phyloP scores from a whole-genome alignment of 2,113 vertebrate genomes.

The Chascanopsetta lugubris region DNA sequence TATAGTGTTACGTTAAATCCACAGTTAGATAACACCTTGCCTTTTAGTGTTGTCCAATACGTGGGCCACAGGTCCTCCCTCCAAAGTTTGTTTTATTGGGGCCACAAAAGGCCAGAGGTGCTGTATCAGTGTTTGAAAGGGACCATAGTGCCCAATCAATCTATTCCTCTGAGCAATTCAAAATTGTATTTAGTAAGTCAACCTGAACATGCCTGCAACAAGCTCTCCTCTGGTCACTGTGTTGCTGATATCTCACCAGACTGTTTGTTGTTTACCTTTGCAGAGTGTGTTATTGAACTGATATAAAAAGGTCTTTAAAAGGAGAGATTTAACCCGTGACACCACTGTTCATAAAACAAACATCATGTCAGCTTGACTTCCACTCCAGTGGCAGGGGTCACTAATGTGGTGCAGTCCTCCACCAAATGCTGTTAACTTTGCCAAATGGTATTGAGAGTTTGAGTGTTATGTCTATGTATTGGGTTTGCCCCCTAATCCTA shows the following conservation, averaged over 20 bases:
- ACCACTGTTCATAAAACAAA: neutral
- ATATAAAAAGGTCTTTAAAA: neutral
- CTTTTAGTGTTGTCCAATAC: too few relatives aligned
- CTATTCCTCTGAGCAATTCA: too few relatives aligned
- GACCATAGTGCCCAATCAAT: too few relatives aligned
- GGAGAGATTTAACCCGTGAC: neutral
- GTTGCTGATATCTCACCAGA: neutral
- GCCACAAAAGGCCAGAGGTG: too few relatives aligned
- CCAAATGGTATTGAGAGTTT: slow-evolving; percentile 41
- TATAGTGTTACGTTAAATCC: too few relatives aligned
- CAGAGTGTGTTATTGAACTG: neutral
- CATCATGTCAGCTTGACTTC: neutral
- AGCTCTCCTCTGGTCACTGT: neutral
- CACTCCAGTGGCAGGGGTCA: neutral
- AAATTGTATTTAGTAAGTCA: too few relatives aligned
- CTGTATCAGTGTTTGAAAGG: too few relatives aligned
- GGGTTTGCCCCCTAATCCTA: slow-evolving; percentile 57
- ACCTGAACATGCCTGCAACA: neutral
- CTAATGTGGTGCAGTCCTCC: neutral
- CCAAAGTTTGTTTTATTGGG: too few relatives aligned
- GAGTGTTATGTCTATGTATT: slow-evolving; percentile 62
- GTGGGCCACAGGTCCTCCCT: too few relatives aligned
- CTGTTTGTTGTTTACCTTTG: neutral
- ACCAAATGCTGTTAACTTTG: slow-evolving; percentile 42
- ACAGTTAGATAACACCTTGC: too few relatives aligned